Base-by-base conservation (phyloP, 2,797 vertebrate genomes). In the Argya squamiceps region DNA sequence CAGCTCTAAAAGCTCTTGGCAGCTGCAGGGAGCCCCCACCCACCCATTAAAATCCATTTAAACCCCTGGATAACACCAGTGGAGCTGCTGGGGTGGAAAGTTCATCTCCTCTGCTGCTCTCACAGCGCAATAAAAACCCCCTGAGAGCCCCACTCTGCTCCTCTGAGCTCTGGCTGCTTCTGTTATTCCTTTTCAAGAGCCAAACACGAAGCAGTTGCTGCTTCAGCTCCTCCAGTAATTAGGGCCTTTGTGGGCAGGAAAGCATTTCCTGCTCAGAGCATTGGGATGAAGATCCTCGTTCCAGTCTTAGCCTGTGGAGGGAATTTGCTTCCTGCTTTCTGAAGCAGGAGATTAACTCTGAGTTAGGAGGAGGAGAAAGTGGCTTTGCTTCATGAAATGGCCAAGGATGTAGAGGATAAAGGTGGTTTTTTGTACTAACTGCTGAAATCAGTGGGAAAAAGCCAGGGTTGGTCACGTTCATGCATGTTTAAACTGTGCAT, bases 231-330 rank as follows among this genome's bases (percentile, higher is more conserved):
- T 88, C 30, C 73, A 73, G 91, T 58, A 90, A 92, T 94, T 88
- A 58, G 75, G 80, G 93, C 41, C 41, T 91, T 94, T 97, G 96
- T 89, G 96, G 94, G 15, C 26, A 94, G 83, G 15, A 77, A 92
- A 96, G 73, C 83, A 96, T 97, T 97, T 97, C 97, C 96, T 96
- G 90, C 79, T 47, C 16, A 3, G 93, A 65, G 92, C 23, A 55
- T 69, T 93, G 74, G 75, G 93, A 80, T 76, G 12, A 62, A 41
- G 68, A 74, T 68, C 73, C 76, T 86, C 24, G 2, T 92, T 91
- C 80, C 69, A 41, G 87, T 76, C 84, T 71, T 56, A 84, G 93
- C 32, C 86, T 78, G 92, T 23, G 67, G 53, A 92, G 82, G 71
- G 75, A 91, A 67, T 29, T 4, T 15, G 2, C 55, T 95, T 96